Percentiles rank a stretch among this genome's conserved stretches.
Evolutionary conservation across 2,797 vertebrate genomes (phyloP).

Genomic region (Caiman crocodilus): DNA sequence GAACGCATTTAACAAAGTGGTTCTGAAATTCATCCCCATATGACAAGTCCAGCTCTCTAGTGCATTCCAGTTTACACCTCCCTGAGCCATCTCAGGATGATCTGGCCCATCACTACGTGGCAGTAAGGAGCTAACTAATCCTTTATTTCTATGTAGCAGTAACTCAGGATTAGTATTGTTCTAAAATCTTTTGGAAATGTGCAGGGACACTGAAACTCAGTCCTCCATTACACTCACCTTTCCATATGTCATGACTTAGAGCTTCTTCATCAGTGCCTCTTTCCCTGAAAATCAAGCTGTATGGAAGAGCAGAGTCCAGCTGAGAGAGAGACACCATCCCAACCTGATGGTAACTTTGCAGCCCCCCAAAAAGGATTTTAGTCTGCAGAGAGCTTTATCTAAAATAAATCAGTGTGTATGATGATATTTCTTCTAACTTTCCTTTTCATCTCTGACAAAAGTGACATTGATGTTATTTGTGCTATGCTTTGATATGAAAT

Average conservation of each 20-base stretch:
- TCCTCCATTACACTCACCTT: no score
- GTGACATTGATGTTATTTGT: background rate
- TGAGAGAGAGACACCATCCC: rapidly evolving
- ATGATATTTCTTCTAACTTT: background rate
- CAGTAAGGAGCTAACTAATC: background rate
- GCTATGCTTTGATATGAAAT: background rate
- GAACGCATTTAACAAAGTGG: background rate
- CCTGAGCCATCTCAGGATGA: background rate
- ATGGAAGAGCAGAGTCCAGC: background rate
- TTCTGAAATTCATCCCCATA: background rate
- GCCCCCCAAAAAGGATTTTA: background rate
- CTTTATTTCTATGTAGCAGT: background rate
- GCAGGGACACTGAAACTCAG: no score
- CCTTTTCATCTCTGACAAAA: background rate
- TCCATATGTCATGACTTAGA: background rate
- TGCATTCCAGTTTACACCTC: background rate
- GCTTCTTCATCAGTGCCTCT: background rate
- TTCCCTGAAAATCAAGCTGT: background rate
- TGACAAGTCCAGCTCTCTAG: background rate
- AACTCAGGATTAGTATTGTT: background rate
- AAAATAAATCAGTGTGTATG: background rate
- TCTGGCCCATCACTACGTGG: background rate
- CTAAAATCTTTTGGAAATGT: background rate
- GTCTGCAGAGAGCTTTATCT: background rate
- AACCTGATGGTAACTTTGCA: background rate